These are phyloP conservation scores for Thelaira solivaga DNA, from an alignment of 2,888 invertebrate species.

Conservation along the genomic window DNA sequence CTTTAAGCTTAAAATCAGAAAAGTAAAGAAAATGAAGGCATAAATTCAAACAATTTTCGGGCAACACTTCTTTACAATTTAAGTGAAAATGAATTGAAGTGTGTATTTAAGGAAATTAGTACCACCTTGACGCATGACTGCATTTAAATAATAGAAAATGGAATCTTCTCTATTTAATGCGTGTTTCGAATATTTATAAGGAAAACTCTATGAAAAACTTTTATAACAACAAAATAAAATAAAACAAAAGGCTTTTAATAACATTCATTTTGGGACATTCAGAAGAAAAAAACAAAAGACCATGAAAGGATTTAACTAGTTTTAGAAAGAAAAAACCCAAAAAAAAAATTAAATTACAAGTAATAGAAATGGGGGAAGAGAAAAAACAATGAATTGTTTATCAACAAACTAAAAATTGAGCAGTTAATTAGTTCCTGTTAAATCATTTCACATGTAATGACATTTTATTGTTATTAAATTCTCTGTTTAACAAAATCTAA, in stretches of 20 bases:
- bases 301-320: slow-evolving; percentile 52
- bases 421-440: slow-evolving; percentile 35
- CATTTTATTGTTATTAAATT: slow-evolving; percentile 29
- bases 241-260: slow-evolving; percentile 17
- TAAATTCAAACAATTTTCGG: slow-evolving; percentile 3
- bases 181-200: slow-evolving; percentile 49
- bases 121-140: slow-evolving; percentile 75
- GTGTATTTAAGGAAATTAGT: slow-evolving; percentile 71
- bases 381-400: slow-evolving; percentile 29
- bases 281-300: slow-evolving; percentile 42
- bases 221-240: slow-evolving; percentile 10
- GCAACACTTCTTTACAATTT: slow-evolving; percentile 40
- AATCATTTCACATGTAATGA: slow-evolving; percentile 14
- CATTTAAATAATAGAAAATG: slow-evolving; percentile 62
- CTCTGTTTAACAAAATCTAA: not conserved
- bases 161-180: slow-evolving; percentile 45
- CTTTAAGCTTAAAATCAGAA: not conserved
- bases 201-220: slow-evolving; percentile 5
- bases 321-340: slow-evolving; percentile 7
- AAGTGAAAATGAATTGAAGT: slow-evolving; percentile 56
- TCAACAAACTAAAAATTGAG: not conserved
- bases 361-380: not conserved
- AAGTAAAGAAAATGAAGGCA: not conserved
- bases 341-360: no score
- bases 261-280: slow-evolving; percentile 7